Evolutionary conservation across 2,888 invertebrate species (phyloP).

Genomic region (Therioaphis trifolii): DNA sequence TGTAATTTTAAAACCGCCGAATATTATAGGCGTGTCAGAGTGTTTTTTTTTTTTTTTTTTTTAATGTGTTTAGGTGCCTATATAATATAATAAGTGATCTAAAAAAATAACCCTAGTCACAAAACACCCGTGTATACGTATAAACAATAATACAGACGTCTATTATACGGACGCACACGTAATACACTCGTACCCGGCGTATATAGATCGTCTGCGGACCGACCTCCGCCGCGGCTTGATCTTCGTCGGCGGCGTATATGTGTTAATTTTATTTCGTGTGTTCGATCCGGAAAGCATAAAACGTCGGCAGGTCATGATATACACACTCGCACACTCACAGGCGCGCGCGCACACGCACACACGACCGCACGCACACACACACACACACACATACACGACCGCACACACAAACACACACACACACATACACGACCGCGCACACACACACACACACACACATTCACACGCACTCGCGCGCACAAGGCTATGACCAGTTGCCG

Average conservation of each 20-base stretch:
- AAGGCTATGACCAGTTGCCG: conserved; percentile 57
- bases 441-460: not conserved
- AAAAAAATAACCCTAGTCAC: not conserved
- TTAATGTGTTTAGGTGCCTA: not conserved
- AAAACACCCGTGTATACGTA: not conserved
- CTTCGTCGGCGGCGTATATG: conserved; percentile 6
- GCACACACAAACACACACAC: too few species aligned
- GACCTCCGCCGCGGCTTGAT: not conserved
- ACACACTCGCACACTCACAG: not conserved
- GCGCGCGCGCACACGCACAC: not conserved
- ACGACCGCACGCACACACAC: not conserved
- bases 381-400: too few species aligned
- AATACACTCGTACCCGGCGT: not conserved
- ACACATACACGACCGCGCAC: too few species aligned
- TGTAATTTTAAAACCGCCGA: not conserved
- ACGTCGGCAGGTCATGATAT: conserved; percentile 30
- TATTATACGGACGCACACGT: not conserved
- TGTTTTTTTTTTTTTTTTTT: too few species aligned
- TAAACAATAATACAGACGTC: too few species aligned
- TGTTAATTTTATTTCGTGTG: conserved; percentile 53
- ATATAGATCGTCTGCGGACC: not conserved
- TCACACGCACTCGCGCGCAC: not conserved
- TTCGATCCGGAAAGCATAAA: conserved; percentile 49
- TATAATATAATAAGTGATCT: not conserved
- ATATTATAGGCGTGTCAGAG: not conserved